Base-by-base conservation (phyloP, 1,140 invertebrate genomes). In the Vanessa atalanta region DNA sequence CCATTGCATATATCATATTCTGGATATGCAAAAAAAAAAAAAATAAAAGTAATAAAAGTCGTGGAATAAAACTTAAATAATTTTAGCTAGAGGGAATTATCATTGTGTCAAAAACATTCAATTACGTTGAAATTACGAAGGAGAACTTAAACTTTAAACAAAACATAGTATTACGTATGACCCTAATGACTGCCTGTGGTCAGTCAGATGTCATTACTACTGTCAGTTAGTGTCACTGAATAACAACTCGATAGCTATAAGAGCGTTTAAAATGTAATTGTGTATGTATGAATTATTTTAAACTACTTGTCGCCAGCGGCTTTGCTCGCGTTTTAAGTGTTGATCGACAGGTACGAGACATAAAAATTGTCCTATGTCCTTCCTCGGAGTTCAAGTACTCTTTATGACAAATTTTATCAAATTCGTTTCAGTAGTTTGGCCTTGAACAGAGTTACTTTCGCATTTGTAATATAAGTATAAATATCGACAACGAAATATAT, bases 111-210 rank as follows among this genome's bases (percentile, higher is more conserved):
- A 23, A 26, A 60, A 51, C 48, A 51, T 51, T 51, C 13, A 51
- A 60, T 26, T 60, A 60, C 55, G 12, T 26, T 26, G 13, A 26
- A 60, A 26, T 26, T 26, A 60, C 23, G 23, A 69, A 48, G 47
- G 37, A 60, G 23, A 37, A 60, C 67, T 20, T 47, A 60, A 69
- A 69, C 67, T 69, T 61, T n/a, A 31, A 47, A 61, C 20, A 51
- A 50, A 60, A 20, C 43, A 26, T 31, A 7, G 15, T 60, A 73
- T 63, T 73, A 53, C 31, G 5, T 12, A 47, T 69, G 72, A 69
- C 72, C 57, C 60, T 73, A 73, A 73, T 73, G 72, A 73, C n/a
- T n/a, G 53, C 53, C 16, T 31, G 20, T 20, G 0, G 72, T 64
- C 72, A 69, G 57, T 55, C 60, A 51, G 20, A 23, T 64, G 72